A percentile compares a stretch with the other conserved stretches of the same genome.
These are phyloP conservation scores for Serrognathus titanus DNA, from an alignment of 2,888 invertebrate species.

Conservation along the genomic window DNA sequence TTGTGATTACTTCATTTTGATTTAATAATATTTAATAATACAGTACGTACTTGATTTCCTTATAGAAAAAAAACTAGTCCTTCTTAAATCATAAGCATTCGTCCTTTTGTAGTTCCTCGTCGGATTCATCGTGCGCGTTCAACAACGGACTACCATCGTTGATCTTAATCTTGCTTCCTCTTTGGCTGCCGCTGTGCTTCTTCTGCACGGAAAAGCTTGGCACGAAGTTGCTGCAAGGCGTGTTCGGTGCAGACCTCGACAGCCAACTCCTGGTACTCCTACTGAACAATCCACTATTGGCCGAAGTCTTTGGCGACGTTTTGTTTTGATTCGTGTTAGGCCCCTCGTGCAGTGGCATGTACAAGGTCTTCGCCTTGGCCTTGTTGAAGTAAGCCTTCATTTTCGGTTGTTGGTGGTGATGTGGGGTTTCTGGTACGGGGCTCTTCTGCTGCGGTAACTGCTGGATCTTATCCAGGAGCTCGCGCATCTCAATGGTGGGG, in stretches of 20 bases:
- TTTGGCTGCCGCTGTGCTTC: conserved; percentile 50
- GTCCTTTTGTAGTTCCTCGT: conserved; percentile 39
- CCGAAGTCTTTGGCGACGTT: conserved; percentile 27
- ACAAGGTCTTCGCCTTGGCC: conserved; percentile 64
- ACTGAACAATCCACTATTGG: conserved; percentile 11
- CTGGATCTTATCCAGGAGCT: conserved; percentile 69
- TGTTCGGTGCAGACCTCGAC: conserved; percentile 76
- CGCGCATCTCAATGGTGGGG: conserved; percentile 72
- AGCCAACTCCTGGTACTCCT: conserved; percentile 53
- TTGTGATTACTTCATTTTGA: too few species aligned
- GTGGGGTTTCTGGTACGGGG: conserved; percentile 32
- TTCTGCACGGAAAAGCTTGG: conserved; percentile 59
- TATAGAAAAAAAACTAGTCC: too few species aligned
- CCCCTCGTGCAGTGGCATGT: conserved; percentile 59
- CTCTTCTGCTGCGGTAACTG: conserved; percentile 58
- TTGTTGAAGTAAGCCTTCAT: conserved; percentile 50
- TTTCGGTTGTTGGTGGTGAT: conserved; percentile 24
- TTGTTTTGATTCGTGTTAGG: conserved; percentile 26
- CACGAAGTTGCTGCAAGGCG: conserved; percentile 67
- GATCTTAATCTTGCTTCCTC: conserved; percentile 49
- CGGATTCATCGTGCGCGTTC: conserved; percentile 55
- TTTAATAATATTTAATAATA: too few species aligned
- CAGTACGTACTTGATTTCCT: too few species aligned
- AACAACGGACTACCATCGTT: conserved; percentile 64
- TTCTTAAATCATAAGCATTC: conserved; percentile 30